Percentiles rank a stretch among this genome's conserved stretches.
Evolutionary conservation across 2,113 vertebrate species (phyloP).

Genomic region (Trematomus loennbergii): DNA sequence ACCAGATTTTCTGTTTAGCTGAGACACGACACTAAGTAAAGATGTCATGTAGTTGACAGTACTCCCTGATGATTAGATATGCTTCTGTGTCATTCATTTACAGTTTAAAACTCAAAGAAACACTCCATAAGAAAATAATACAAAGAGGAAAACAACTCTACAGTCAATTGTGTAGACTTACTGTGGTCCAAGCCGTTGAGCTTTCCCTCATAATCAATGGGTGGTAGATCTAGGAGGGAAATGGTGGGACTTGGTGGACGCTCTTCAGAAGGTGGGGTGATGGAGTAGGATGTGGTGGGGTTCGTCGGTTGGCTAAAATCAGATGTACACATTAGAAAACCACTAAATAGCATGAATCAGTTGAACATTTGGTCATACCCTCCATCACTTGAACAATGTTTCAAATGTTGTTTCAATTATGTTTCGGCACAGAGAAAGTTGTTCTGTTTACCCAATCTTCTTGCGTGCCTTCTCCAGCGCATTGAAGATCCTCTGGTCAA

Average conservation of each 20-base stretch:
- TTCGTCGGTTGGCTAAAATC: conserved; percentile 32
- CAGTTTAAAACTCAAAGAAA: not conserved
- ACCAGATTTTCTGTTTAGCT: conserved; percentile 4
- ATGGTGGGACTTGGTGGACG: conserved; percentile 2
- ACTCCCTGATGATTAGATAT: not conserved
- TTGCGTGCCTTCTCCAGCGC: conserved; percentile 80
- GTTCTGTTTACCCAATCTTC: conserved; percentile 67
- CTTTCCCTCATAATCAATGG: conserved; percentile 69
- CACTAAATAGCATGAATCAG: not conserved
- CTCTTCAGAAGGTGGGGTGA: conserved; percentile 59
- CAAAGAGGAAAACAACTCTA: not conserved
- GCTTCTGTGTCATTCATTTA: not conserved
- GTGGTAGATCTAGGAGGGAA: conserved; percentile 57
- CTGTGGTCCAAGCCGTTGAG: conserved; percentile 64
- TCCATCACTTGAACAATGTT: not conserved
- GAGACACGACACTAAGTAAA: not conserved
- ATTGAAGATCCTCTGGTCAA: conserved; percentile 74
- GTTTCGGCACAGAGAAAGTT: not conserved
- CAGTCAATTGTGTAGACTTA: conserved; percentile 58
- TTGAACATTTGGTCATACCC: not conserved
- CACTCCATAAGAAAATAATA: not conserved
- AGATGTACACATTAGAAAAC: not conserved
- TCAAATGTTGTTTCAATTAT: not conserved
- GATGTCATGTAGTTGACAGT: not conserved
- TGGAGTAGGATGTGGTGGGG: conserved; percentile 6